These are phyloP conservation scores for Phalacrocorax aristotelis DNA, from an alignment of 2,113 vertebrate species.

Conservation along the genomic window DNA sequence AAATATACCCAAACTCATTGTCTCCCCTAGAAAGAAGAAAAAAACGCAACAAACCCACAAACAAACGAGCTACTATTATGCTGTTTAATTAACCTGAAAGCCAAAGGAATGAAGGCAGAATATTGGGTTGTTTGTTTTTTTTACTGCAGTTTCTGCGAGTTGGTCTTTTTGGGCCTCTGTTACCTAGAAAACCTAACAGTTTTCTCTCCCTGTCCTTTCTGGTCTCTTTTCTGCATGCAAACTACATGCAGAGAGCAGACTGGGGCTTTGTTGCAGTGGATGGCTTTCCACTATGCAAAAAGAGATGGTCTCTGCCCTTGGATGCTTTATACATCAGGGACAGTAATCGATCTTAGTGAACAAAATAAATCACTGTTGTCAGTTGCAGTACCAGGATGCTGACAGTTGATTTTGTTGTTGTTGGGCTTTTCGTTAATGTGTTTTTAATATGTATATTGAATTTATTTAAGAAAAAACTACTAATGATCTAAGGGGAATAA, in stretches of 20 bases:
- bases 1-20: not conserved
- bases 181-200: not conserved
- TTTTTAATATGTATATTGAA: not conserved
- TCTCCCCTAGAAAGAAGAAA: not conserved
- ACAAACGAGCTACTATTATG: not conserved
- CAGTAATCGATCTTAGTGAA: constrained; percentile 29
- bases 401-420: constrained; percentile 13
- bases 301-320: constrained; percentile 25
- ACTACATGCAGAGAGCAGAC: not conserved
- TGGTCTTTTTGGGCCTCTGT: not conserved
- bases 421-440: not conserved
- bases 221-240: not conserved
- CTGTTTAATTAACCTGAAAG: not conserved
- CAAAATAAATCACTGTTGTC: constrained; percentile 53
- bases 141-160: not conserved
- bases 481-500: not conserved
- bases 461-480: constrained; percentile 1
- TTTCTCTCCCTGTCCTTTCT: not conserved
- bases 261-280: not conserved
- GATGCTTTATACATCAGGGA: constrained; percentile 17
- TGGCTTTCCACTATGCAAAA: constrained; percentile 18
- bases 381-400: not conserved
- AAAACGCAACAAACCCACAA: not conserved
- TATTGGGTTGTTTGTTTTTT: not conserved
- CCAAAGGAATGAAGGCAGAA: not conserved